Evolutionary conservation across 2,888 invertebrate species (phyloP).

Genomic region (Galerucella calmariensis): DNA sequence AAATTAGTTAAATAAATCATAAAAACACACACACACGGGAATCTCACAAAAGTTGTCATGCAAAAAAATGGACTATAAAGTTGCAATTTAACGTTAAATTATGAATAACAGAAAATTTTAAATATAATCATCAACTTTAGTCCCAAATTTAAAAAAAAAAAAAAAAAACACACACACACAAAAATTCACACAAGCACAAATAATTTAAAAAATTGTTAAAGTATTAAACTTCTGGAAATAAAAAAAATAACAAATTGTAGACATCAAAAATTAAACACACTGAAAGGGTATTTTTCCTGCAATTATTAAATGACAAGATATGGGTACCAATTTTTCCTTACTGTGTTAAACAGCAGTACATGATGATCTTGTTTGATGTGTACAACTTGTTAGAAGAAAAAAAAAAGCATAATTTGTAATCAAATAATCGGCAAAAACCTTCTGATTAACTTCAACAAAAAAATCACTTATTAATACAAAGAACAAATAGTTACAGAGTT

Average conservation of each 20-base stretch:
- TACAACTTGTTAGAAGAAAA: conserved; percentile 37
- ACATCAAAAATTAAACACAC: conserved; percentile 34
- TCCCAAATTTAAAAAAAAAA: no score
- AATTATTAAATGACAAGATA: conserved; percentile 19
- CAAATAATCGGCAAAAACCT: neutral
- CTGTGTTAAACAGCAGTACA: conserved; percentile 16
- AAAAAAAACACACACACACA: no score
- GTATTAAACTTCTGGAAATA: neutral
- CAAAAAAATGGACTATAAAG: conserved; percentile 13
- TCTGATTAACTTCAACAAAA: conserved; percentile 4
- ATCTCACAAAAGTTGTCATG: conserved; percentile 34
- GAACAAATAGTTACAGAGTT: no score
- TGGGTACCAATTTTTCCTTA: conserved; percentile 24
- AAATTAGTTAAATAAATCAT: conserved; percentile 64
- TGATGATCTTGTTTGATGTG: conserved; percentile 32
- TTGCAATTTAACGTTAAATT: neutral
- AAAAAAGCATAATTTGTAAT: neutral
- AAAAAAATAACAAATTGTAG: conserved; percentile 38
- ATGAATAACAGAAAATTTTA: neutral
- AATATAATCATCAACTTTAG: no score
- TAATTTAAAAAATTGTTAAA: conserved; percentile 1
- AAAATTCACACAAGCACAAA: conserved; percentile 3
- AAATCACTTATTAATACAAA: neutral
- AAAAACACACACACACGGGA: conserved; percentile 42
- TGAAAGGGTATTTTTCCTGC: conserved; percentile 40